These are phyloP conservation scores for Python bivittatus DNA, from an alignment of 2,113 vertebrate genomes.

Conservation along the genomic window DNA sequence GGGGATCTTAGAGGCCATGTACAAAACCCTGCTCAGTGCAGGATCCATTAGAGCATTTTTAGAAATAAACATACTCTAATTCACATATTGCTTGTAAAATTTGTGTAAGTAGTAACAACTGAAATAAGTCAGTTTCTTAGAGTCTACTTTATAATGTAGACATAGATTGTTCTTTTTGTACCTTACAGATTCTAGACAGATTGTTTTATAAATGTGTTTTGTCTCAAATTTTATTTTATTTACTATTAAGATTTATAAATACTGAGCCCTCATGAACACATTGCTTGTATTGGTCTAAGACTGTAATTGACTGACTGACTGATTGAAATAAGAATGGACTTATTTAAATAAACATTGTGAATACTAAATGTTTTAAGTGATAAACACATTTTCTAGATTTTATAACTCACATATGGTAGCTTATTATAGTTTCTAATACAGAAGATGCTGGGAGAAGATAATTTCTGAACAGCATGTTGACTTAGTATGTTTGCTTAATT, in stretches of 20 bases:
- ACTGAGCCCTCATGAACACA: too few relatives aligned
- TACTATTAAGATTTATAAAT: too few relatives aligned
- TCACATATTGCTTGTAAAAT: neutral
- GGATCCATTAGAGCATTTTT: neutral
- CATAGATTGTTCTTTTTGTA: too few relatives aligned
- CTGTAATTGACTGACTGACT: too few relatives aligned
- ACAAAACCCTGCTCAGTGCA: neutral
- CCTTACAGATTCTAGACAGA: too few relatives aligned
- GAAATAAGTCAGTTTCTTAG: too few relatives aligned
- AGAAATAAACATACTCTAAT: neutral
- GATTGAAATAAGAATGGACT: too few relatives aligned
- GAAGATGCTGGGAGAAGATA: neutral
- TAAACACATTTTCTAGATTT: neutral
- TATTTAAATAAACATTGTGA: neutral
- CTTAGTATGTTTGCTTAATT: neutral
- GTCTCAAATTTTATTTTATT: too few relatives aligned
- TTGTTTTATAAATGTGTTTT: too few relatives aligned
- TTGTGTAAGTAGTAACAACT: neutral
- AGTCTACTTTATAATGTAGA: too few relatives aligned
- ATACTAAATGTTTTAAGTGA: neutral
- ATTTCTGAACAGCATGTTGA: slow-evolving; percentile 8
- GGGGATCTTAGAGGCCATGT: neutral
- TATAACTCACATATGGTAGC: neutral
- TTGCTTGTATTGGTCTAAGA: too few relatives aligned
- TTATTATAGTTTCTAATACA: neutral